These are phyloP conservation scores for Napeogenes inachia DNA, from an alignment of 2,888 invertebrate genomes.

Conservation along the genomic window DNA sequence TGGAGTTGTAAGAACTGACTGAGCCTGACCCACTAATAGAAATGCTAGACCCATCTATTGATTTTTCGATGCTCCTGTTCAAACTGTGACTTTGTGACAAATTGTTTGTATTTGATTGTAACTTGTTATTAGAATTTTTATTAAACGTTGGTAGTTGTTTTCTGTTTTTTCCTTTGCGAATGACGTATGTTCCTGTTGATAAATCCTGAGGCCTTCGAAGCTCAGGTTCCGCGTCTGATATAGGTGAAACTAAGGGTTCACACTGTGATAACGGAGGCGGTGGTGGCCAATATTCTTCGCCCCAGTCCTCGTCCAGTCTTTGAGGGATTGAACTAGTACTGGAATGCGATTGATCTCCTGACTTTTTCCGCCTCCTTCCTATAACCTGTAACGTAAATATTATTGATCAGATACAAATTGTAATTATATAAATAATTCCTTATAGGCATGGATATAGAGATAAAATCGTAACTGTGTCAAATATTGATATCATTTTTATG, in stretches of 20 bases:
- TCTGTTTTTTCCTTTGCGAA: constrained; percentile 84
- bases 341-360: constrained; percentile 78
- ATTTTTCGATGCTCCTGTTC: constrained; percentile 70
- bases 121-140: constrained; percentile 72
- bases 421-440: not conserved
- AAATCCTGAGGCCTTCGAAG: constrained; percentile 55
- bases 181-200: constrained; percentile 86
- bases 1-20: constrained; percentile 79
- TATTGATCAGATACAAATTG: not conserved
- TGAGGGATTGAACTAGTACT: constrained; percentile 86
- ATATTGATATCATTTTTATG: too few relatives aligned
- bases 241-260: constrained; percentile 82
- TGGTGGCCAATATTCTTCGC: constrained; percentile 83
- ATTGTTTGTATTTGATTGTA: constrained; percentile 47
- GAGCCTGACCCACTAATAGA: constrained; percentile 73
- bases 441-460: too few relatives aligned
- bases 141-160: constrained; percentile 80
- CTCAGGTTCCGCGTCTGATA: constrained; percentile 77
- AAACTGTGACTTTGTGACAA: constrained; percentile 68
- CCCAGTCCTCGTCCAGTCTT: constrained; percentile 79
- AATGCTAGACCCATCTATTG: constrained; percentile 70
- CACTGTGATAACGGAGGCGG: constrained; percentile 81
- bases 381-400: constrained; percentile 66
- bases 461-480: too few relatives aligned
- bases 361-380: constrained; percentile 75